These are phyloP conservation scores for Musca domestica DNA, from an alignment of 1,140 invertebrate genomes.

Conservation along the genomic window DNA sequence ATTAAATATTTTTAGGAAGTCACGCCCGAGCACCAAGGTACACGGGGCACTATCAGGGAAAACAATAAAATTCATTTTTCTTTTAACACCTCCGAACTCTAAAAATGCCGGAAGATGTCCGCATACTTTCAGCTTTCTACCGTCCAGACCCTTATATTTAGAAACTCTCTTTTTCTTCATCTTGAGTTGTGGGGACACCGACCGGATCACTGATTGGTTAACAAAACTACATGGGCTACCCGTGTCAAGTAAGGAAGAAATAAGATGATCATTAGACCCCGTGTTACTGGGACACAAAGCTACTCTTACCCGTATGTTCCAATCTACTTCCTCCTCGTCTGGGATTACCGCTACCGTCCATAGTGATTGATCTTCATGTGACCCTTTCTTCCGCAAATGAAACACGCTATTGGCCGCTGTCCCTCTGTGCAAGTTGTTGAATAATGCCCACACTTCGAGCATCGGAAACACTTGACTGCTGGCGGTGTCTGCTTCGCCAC, in stretches of 20 bases:
- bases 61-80: neutral
- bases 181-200: neutral
- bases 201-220: neutral
- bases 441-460: too few relatives aligned
- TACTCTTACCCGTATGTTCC: constrained; percentile 1
- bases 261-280: neutral
- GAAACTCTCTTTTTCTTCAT: neutral
- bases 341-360: too few relatives aligned
- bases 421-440: too few relatives aligned
- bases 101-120: neutral
- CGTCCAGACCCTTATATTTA: neutral
- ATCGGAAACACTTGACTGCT: too few relatives aligned
- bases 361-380: too few relatives aligned
- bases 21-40: too few relatives aligned
- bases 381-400: too few relatives aligned
- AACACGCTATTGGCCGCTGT: too few relatives aligned
- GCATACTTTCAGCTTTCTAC: neutral
- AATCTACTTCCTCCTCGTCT: too few relatives aligned
- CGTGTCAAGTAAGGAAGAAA: neutral
- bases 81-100: neutral
- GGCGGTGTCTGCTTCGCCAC: too few relatives aligned
- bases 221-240: neutral
- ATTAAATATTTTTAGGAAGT: too few relatives aligned
- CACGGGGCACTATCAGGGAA: too few relatives aligned
- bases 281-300: neutral